Evolutionary conservation across 2,888 invertebrate genomes (phyloP), one percentile per base, ranked within the genome.

Genomic region (Cataglyphis livida): DNA sequence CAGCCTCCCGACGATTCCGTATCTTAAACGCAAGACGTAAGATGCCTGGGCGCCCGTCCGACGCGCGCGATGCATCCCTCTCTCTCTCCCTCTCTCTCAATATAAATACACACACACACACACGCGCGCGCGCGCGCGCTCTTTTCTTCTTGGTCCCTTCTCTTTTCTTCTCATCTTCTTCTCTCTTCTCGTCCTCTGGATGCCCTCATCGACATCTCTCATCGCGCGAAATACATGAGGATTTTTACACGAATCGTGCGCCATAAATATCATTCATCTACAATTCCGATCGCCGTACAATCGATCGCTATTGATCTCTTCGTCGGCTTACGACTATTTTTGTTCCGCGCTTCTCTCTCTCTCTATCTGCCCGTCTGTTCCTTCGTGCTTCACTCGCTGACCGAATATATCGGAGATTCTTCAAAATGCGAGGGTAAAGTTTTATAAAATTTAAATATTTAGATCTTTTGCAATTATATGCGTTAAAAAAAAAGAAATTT

Each of bases 1-100:
- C 25, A 25, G 85, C 82, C 81, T 85, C 71, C 73, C 88, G 81
- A 78, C 84, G 87, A 82, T 86, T 83, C 83, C 88, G 81, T 81
- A 64, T 88, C 89, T 87, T 87, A 75, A 85, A 85, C 76, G 81
- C 59, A 79, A 81, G 78, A 70, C 85, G 83, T 78, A 76, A 85
- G 87, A 84, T 57, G 61, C 64, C 74, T 81, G 78, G 64, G 64
- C 57, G 75, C 75, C 61, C 74, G 70, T 76, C 76, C 61, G 62
- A 62, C 54, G 79, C 81, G 81, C 65, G 81, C 57, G 57, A 78
- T 78, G 32, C 48, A 25, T 15, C 48, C 48, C 74, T 10, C 38
- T 21, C 73, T 18, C 61, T 12, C 25, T 25, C 25, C 25, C 25
- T 18, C 70, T 4, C 32, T n/a, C 64, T 28, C 48, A n/a, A 32